These are phyloP conservation scores for Hippocampus barbouri DNA, from an alignment of 2,113 vertebrate genomes.

Conservation along the genomic window DNA sequence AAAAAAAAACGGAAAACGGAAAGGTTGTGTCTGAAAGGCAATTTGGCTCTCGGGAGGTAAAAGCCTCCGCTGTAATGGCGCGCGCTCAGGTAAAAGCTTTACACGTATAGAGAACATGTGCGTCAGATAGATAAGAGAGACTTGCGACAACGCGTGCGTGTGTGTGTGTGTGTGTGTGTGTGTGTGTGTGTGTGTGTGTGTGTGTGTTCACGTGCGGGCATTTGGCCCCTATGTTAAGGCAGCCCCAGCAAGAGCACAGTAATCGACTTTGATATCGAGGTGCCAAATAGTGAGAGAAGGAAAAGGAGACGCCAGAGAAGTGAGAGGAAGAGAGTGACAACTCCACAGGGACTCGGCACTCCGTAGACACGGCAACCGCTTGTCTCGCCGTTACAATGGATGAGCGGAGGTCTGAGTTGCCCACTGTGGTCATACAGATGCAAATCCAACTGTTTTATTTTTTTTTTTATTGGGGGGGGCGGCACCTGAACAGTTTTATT, in stretches of 20 bases:
- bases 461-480: too few relatives aligned
- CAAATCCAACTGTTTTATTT: too few relatives aligned
- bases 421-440: conserved; percentile 14
- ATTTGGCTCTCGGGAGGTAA: conserved; percentile 65
- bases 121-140: conserved; percentile 69
- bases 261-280: conserved; percentile 43
- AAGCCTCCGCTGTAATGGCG: conserved; percentile 62
- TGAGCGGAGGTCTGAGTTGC: conserved; percentile 59
- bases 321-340: conserved; percentile 20
- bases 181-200: conserved; percentile 15
- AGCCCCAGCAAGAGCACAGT: conserved; percentile 49
- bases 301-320: neutral
- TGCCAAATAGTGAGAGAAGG: conserved; percentile 34
- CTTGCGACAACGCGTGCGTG: conserved; percentile 31
- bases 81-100: conserved; percentile 67
- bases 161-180: conserved; percentile 44
- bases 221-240: conserved; percentile 39
- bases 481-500: neutral
- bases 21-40: conserved; percentile 65
- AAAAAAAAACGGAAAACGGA: conserved; percentile 37
- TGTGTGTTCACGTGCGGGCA: conserved; percentile 5
- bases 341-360: conserved; percentile 55
- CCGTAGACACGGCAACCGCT: conserved; percentile 64
- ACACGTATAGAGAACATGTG: conserved; percentile 73
- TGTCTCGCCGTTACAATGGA: conserved; percentile 67